Evolutionary conservation across 1,140 invertebrate genomes (phyloP), one percentile per base, ranked within the genome.

Genomic region (Pissodes strobi): DNA sequence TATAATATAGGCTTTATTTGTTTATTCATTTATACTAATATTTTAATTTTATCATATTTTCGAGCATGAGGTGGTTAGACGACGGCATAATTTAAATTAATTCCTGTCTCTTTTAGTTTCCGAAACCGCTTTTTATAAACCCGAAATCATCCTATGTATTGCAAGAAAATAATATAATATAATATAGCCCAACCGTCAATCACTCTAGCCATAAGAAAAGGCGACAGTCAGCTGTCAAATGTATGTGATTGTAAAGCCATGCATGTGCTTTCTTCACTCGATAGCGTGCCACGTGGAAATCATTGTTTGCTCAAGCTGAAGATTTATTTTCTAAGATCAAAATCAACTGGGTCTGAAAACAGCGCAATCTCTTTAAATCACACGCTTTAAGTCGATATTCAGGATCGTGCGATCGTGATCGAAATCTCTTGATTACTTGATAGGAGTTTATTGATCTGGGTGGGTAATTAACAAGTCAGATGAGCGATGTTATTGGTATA

Each of bases 291-390:
- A 30, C 45, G 57, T 38, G 57, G 57, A 59, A 59, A 59, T 25
- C 63, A 65, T 65, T 65, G 63, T 65, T 65, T 65, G 48, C 55
- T 59, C 55, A 65, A 19, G 9, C 55, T 25, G 27, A 51, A 58
- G 63, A 65, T 65, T 65, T 58, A 65, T 65, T 65, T 49, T 57
- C 63, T 23, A 12, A 58, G 63, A 59, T 65, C 63, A 55, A 59
- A 55, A 65, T 65, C 52, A 57, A 49, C 46, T 57, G 12, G 15
- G 55, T 25, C 4, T 22, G 25, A 51, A 57, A 59, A 30, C 57
- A 59, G 13, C 43, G 45, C 57, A 45, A 49, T 59, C 57, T 58
- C 41, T 58, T 58, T 58, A 22, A 46, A 58, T 46, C 43, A 46
- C 41, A 53, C 52, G 62, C 43, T 37, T 58, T 38, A 48, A 48